Conservation (phyloP, 1,140 invertebrate genomes). For the Stegodyphus mimosarum region DNA sequence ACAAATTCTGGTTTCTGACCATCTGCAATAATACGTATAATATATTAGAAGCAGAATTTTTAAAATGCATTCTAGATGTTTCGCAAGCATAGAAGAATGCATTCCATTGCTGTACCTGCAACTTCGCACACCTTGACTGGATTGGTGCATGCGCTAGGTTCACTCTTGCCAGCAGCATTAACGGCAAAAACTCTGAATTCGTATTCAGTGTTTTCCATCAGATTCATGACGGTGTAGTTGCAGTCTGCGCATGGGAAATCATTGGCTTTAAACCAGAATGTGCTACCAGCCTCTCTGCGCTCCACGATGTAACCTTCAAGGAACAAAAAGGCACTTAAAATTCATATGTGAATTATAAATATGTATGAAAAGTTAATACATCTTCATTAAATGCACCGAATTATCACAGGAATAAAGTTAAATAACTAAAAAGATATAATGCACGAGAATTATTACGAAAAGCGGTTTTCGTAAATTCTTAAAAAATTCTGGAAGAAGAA, state of each 20-base stretch:
- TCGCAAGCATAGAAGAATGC: neutral
- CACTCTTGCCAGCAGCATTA: slow-evolving; percentile 62
- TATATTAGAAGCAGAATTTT: no score
- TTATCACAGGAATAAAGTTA: no score
- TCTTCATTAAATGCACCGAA: no score
- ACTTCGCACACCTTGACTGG: slow-evolving; percentile 62
- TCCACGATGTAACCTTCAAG: slow-evolving; percentile 61
- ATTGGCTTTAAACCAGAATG: slow-evolving; percentile 86
- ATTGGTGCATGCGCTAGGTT: slow-evolving; percentile 59
- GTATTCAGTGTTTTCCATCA: slow-evolving; percentile 70
- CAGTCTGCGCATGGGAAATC: slow-evolving; percentile 89
- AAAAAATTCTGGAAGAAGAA: no score
- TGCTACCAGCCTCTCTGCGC: slow-evolving; percentile 79
- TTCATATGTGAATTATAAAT: no score
- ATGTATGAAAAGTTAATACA: no score
- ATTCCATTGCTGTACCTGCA: slow-evolving; percentile 26
- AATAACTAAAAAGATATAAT: no score
- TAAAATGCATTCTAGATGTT: no score
- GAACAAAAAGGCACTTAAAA: neutral
- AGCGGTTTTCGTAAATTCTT: no score
- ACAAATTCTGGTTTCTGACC: slow-evolving; percentile 95
- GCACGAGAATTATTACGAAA: no score
- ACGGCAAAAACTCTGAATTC: slow-evolving; percentile 63
- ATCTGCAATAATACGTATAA: slow-evolving; percentile 66
- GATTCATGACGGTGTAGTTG: slow-evolving; percentile 86